These are phyloP conservation scores for Hoplias malabaricus DNA, from an alignment of 2,113 vertebrate species.

Conservation along the genomic window DNA sequence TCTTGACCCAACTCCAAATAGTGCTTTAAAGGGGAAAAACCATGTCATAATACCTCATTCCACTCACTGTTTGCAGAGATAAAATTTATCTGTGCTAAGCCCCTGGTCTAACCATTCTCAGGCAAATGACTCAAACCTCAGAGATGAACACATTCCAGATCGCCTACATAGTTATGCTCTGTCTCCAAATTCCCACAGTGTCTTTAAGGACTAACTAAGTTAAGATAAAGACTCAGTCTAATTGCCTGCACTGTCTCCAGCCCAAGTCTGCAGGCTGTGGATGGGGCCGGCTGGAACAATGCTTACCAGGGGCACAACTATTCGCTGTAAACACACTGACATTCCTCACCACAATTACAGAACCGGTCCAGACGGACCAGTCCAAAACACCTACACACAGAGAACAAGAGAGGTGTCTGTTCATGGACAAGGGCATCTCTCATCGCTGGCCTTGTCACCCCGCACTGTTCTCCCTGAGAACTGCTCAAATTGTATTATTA, in stretches of 20 bases:
- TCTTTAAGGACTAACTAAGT: slow-evolving; percentile 60
- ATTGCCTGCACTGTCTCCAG: slow-evolving; percentile 64
- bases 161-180: slow-evolving; percentile 8
- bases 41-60: neutral
- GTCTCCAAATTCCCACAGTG: slow-evolving; percentile 54
- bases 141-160: neutral
- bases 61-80: neutral
- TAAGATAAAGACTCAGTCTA: slow-evolving; percentile 66
- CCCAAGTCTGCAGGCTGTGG: slow-evolving; percentile 34
- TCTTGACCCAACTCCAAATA: neutral
- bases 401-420: slow-evolving; percentile 71
- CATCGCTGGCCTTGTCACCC: slow-evolving; percentile 59
- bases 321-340: slow-evolving; percentile 67
- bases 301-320: slow-evolving; percentile 67
- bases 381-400: slow-evolving; percentile 74
- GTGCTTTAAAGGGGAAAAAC: neutral
- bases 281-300: slow-evolving; percentile 67
- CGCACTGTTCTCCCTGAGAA: slow-evolving; percentile 47
- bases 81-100: neutral
- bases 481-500: slow-evolving; percentile 70
- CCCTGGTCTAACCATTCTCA: neutral
- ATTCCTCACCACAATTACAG: slow-evolving; percentile 76
- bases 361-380: slow-evolving; percentile 67
- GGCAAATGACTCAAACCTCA: slow-evolving; percentile 43
- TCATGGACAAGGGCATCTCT: slow-evolving; percentile 68